phyloP scores from a whole-genome alignment of 2,113 vertebrate genomes.

The Puma concolor region DNA sequence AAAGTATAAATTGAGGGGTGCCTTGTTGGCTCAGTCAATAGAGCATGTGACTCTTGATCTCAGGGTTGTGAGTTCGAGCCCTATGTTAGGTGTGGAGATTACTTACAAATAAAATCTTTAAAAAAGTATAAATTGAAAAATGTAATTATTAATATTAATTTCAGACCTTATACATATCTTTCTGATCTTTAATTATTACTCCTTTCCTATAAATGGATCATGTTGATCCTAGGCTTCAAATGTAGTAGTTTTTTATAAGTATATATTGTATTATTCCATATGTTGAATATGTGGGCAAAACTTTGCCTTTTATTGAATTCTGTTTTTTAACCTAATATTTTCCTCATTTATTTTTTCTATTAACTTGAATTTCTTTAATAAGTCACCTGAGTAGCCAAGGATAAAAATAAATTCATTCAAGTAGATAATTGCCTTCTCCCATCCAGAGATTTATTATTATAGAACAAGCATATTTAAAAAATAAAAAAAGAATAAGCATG shows the following conservation, averaged over 20 bases:
- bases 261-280: not conserved
- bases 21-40: too few species aligned
- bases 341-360: not conserved
- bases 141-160: slow-evolving; percentile 12
- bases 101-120: too few species aligned
- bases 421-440: not conserved
- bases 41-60: too few species aligned
- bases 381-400: not conserved
- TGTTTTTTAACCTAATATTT: not conserved
- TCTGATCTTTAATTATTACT: not conserved
- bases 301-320: not conserved
- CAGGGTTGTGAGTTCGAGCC: too few species aligned
- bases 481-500: not conserved
- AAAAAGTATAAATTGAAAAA: not conserved
- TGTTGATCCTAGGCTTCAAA: not conserved
- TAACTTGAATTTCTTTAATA: slow-evolving; percentile 46
- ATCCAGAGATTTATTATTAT: slow-evolving; percentile 36
- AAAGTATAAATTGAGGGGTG: not conserved
- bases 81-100: too few species aligned
- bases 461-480: not conserved
- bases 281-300: slow-evolving; percentile 15
- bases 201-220: not conserved
- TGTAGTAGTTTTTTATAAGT: not conserved
- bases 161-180: not conserved
- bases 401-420: slow-evolving; percentile 41